Evolutionary conservation across 2,797 vertebrate genomes (phyloP).

Genomic region (Lepus oiostolus): DNA sequence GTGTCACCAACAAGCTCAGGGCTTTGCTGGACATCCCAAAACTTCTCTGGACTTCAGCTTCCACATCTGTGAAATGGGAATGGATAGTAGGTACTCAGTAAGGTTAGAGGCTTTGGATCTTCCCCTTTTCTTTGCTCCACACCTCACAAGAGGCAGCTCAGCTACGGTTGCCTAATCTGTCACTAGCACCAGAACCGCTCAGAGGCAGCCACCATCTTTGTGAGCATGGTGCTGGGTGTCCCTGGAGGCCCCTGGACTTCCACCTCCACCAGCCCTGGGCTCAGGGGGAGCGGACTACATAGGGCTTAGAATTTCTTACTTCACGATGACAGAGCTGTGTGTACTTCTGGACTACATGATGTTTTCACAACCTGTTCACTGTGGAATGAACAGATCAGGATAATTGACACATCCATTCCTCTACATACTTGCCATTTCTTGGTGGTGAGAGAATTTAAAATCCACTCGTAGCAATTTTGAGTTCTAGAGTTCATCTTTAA

Average conservation of each 20-base stretch:
- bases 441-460: constrained; percentile 8
- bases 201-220: background rate
- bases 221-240: background rate
- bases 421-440: background rate
- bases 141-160: background rate
- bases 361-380: background rate
- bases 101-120: background rate
- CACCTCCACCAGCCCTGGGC: background rate
- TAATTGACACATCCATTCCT: background rate
- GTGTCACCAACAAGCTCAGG: background rate
- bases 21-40: background rate
- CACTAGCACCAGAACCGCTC: background rate
- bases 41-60: background rate
- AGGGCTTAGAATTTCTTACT: background rate
- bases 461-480: background rate
- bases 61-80: background rate
- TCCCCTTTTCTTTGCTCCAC: background rate
- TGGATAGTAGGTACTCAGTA: background rate
- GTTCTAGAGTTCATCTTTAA: background rate
- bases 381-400: background rate
- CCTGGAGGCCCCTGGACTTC: background rate
- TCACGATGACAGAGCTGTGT: background rate
- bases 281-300: background rate
- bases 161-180: background rate
- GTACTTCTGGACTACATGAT: background rate